Evolutionary conservation across 2,113 vertebrate species (phyloP), one percentile per base, ranked within the genome.

Genomic region (Anguilla japonica): DNA sequence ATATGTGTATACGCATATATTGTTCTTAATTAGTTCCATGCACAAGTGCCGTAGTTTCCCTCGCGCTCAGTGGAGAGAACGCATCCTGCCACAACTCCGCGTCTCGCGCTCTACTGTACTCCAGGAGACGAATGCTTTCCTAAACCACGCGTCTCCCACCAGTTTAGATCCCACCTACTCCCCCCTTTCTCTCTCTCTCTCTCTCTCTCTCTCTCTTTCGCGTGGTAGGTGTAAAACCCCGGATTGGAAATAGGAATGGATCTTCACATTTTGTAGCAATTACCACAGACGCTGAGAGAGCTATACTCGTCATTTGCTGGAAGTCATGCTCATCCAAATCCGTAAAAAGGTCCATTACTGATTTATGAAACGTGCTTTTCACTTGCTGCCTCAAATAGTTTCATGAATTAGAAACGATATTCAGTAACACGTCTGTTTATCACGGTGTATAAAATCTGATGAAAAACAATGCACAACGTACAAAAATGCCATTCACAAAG

Each of bases 161-260:
- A 79, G 14, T 40, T 40, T n/a, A 79, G 75, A 79, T 79, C 75
- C 75, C 75, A 79, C 75, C 75, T 79, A 79, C 84, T 79, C 67
- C 50, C 34, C 34, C 34, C 34, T 34, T 34, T 34, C 34, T 34
- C 34, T 34, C 34, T 34, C 34, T 34, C 34, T 34, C 34, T 34
- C 34, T 34, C n/a, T n/a, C 34, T 34, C 34, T 34, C 34, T 34
- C 34, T 34, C 43, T 40, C 6, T 79, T 29, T 40, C 75, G 39
- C 14, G 29, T 16, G 75, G 75, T 40, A 16, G 14, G 39, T 34
- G 8, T 9, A 79, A 79, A 79, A 40, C 39, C 75, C 75, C 75
- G 75, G 75, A 40, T 39, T 79, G 75, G 9, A 39, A 4, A 18
- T n/a, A 34, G 75, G 75, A 79, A 39, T 9, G 75, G 75, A 40